Evolutionary conservation across 2,797 vertebrate genomes (phyloP).

Genomic region (Lepus oiostolus): DNA sequence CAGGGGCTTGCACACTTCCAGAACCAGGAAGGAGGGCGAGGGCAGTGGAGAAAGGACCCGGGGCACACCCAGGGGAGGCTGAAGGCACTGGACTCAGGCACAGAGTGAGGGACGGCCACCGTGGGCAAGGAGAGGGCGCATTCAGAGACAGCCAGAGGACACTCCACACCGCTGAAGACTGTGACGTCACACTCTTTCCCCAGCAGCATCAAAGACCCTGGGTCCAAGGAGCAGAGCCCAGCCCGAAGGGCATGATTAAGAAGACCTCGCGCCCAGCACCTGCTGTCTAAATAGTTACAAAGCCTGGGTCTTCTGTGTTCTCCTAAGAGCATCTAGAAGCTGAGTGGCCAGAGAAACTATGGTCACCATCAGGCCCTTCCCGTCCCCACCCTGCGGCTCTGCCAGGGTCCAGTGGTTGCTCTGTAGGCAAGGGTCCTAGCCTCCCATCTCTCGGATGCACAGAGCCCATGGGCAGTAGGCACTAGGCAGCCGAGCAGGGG

Average conservation of each 20-base stretch:
- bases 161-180: not conserved
- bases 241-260: not conserved
- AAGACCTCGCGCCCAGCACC: not conserved
- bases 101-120: not conserved
- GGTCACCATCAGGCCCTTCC: not conserved
- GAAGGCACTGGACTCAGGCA: not conserved
- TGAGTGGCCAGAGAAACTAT: not conserved
- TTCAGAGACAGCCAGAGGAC: not conserved
- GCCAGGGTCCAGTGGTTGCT: not conserved
- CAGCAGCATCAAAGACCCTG: not conserved
- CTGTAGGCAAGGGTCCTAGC: not conserved
- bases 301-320: not conserved
- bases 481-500: not conserved
- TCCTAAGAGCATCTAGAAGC: not conserved
- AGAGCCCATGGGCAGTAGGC: not conserved
- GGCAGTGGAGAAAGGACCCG: not conserved
- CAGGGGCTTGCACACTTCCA: not conserved
- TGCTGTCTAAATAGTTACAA: not conserved
- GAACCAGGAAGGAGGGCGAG: not conserved
- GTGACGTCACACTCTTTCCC: not conserved
- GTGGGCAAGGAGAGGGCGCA: not conserved
- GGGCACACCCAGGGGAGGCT: not conserved
- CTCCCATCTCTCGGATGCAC: too few species aligned
- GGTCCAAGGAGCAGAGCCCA: not conserved
- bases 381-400: accelerated